Percentiles rank a stretch among this genome's conserved stretches.
phyloP scores from a whole-genome alignment of 2,113 vertebrate species.

The Alectura lathami region DNA sequence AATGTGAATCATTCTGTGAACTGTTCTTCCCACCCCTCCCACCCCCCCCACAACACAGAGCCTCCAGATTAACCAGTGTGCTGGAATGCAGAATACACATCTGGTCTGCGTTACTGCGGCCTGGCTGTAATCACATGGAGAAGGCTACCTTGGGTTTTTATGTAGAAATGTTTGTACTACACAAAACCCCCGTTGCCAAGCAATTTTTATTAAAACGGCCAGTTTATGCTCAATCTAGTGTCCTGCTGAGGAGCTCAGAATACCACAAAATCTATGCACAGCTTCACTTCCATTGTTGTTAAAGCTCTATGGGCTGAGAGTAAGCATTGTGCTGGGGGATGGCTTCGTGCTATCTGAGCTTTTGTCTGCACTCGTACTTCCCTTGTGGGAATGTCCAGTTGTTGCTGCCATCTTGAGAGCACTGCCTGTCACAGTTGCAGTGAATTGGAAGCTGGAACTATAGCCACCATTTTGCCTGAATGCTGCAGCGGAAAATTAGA shows the following conservation, averaged over 20 bases:
- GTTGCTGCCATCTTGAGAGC: neutral
- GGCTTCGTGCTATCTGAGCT: neutral
- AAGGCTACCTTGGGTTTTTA: slow-evolving; percentile 73
- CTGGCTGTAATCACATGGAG: slow-evolving; percentile 60
- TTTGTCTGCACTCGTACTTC: neutral
- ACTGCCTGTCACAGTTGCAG: neutral
- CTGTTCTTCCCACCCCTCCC: too few relatives aligned
- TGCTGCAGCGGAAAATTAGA: neutral
- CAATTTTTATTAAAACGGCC: slow-evolving; percentile 72
- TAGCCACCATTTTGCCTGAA: neutral
- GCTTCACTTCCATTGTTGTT: neutral
- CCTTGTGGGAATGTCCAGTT: neutral
- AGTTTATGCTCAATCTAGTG: slow-evolving; percentile 42
- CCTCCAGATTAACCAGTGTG: slow-evolving; percentile 58
- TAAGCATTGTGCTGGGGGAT: neutral
- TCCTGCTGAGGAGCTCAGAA: slow-evolving; percentile 54
- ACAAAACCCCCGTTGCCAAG: slow-evolving; percentile 71
- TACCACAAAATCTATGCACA: neutral
- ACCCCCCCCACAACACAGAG: neutral
- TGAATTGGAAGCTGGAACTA: neutral
- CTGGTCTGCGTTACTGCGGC: slow-evolving; percentile 72
- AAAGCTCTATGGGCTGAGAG: neutral
- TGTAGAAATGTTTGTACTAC: slow-evolving; percentile 72
- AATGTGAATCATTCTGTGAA: slow-evolving; percentile 5
- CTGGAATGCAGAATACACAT: slow-evolving; percentile 76